Base-by-base conservation (phyloP, 2,888 invertebrate genomes). In the Cosmia trapezina region DNA sequence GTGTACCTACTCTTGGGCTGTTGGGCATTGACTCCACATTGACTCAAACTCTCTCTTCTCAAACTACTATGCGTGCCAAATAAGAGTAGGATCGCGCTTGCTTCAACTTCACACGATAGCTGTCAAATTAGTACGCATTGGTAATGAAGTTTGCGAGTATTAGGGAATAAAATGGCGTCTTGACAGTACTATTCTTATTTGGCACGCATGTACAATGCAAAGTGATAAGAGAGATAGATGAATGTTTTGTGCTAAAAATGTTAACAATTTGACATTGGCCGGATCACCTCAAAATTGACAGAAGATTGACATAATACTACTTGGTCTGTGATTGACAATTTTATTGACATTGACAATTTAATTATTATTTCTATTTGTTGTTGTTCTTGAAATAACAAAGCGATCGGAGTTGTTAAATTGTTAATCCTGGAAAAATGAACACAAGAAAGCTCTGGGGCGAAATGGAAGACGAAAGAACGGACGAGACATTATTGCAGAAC, bases 401-500 rank as follows among this genome's bases (percentile, higher is more conserved):
- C 1, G 12, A 6, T 17, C 17, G 17, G 8, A 3, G 41, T 54
- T 33, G 9, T 45, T 51, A 19, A 17, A 12, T 41, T 56, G 7
- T n/a, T 33, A 62, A 54, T 43, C 17, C 19, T 33, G 11, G 54
- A 69, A 78, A 79, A 73, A 94, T 94, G 95, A 81, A 89, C 56
- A 63, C 90, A 68, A 91, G 90, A 87, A 92, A 93, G 67, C 90
- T 93, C 19, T 96, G 96, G 96, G 96, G 96, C 47, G 95, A 95
- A 88, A 90, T 95, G 74, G 95, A 95, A 78, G 91, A 93, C 37
- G 93, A 93, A 66, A 90, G 87, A 61, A 89, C 89, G 45, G 93
- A 95, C 64, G 93, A 95, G 65, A 89, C 92, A 1, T 83, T 94
- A 78, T 83, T 94, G 37, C 95, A 95, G 79, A 95, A 91, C 65